Percentiles rank a stretch among this genome's conserved stretches.
Evolutionary conservation across 2,888 invertebrate species (phyloP).

Genomic region (Chaetogeoica ovagalla): DNA sequence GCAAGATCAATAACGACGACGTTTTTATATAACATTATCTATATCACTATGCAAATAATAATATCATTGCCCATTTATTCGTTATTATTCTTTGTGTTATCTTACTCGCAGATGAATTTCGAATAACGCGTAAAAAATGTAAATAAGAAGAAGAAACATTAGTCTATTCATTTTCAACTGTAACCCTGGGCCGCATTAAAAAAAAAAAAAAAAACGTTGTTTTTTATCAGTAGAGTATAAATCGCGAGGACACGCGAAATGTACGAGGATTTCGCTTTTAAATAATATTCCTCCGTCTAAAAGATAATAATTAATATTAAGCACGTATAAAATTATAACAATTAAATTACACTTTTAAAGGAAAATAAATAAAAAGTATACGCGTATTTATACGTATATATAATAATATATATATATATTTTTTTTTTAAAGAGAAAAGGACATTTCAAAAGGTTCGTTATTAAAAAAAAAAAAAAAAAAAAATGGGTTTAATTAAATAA

Average conservation of each 20-base stretch:
- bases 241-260: background rate
- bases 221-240: slow-evolving; percentile 22
- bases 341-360: slow-evolving; percentile 2
- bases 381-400: background rate
- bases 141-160: slow-evolving; percentile 40
- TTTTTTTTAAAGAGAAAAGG: background rate
- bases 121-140: slow-evolving; percentile 39
- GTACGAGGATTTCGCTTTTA: background rate
- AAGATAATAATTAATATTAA: slow-evolving; percentile 40
- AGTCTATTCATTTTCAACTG: slow-evolving; percentile 23
- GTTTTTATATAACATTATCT: background rate
- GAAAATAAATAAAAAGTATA: background rate
- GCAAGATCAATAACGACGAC: slow-evolving; percentile 9
- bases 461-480: too few relatives aligned
- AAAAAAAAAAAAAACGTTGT: too few relatives aligned
- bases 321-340: slow-evolving; percentile 4
- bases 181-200: background rate
- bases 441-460: too few relatives aligned
- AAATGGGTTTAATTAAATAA: too few relatives aligned
- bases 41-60: slow-evolving; percentile 30
- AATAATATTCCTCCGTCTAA: background rate
- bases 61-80: slow-evolving; percentile 23
- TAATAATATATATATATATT: background rate
- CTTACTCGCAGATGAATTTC: slow-evolving; percentile 15
- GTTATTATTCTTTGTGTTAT: slow-evolving; percentile 20